Conservation (phyloP, 2,888 invertebrate species). For the Argynnis bischoffii region DNA sequence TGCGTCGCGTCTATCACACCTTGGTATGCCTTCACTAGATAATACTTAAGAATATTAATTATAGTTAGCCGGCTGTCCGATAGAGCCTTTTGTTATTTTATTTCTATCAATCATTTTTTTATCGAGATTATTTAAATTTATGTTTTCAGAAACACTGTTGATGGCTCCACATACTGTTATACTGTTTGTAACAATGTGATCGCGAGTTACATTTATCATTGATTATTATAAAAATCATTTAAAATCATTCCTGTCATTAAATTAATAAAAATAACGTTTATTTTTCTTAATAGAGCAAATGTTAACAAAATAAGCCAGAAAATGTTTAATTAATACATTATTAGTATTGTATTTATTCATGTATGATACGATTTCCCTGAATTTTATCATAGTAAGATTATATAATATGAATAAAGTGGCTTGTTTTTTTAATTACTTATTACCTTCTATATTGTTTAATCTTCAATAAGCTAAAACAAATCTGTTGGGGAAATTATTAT, state of each 20-base stretch:
- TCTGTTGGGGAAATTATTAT: too few species aligned
- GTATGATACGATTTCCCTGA: conserved; percentile 81
- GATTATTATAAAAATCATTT: conserved; percentile 58
- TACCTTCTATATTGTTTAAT: not conserved
- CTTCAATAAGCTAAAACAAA: not conserved
- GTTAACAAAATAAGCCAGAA: conserved; percentile 59
- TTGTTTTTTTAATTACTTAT: conserved; percentile 42
- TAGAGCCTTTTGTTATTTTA: conserved; percentile 45
- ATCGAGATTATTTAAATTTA: conserved; percentile 34
- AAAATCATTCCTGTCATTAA: conserved; percentile 76
- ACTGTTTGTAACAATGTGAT: conserved; percentile 47
- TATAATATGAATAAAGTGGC: conserved; percentile 67
- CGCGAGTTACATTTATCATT: conserved; percentile 46
- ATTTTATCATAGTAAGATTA: conserved; percentile 81
- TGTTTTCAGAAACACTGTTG: conserved; percentile 33
- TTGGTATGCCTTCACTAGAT: conserved; percentile 73
- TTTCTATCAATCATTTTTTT: conserved; percentile 39
- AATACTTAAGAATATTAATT: conserved; percentile 48
- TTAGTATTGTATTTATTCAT: conserved; percentile 81
- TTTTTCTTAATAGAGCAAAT: conserved; percentile 61
- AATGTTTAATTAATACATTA: conserved; percentile 69
- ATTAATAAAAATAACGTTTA: conserved; percentile 58
- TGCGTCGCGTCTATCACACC: conserved; percentile 63
- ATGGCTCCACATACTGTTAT: conserved; percentile 52
- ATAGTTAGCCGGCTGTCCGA: conserved; percentile 41